Percentiles rank a stretch among this genome's conserved stretches.
phyloP scores from a whole-genome alignment of 2,113 vertebrate genomes.

The Tachuris rubrigastra region DNA sequence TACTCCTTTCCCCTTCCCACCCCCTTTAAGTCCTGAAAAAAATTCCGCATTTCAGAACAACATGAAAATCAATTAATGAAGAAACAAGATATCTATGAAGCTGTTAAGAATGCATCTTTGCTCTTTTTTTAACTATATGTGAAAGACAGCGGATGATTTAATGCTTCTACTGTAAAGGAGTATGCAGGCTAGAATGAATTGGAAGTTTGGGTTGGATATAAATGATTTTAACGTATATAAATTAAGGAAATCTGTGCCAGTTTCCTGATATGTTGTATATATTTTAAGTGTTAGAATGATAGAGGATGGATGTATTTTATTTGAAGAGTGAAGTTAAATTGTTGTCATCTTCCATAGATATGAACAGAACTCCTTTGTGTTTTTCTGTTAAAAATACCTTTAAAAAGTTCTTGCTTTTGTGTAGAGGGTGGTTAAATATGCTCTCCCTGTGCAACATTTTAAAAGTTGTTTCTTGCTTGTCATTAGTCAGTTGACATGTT shows the following conservation, averaged over 20 bases:
- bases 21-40: background rate
- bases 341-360: background rate
- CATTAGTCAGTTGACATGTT: background rate
- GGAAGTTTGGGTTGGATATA: background rate
- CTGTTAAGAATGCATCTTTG: background rate
- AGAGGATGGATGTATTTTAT: background rate
- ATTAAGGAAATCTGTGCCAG: background rate
- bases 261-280: background rate
- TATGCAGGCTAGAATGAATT: background rate
- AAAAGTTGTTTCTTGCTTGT: background rate
- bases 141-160: background rate
- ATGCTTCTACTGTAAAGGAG: background rate
- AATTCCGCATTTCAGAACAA: background rate
- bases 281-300: background rate
- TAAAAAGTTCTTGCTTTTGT: background rate
- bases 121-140: background rate
- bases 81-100: background rate
- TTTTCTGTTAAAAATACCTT: background rate
- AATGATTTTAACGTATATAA: background rate
- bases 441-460: background rate
- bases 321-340: background rate
- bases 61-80: background rate
- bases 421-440: background rate
- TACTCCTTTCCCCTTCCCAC: no score
- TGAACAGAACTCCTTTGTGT: background rate